Base-by-base conservation (phyloP, 2,888 invertebrate genomes). In the Ectropis crepuscularia region DNA sequence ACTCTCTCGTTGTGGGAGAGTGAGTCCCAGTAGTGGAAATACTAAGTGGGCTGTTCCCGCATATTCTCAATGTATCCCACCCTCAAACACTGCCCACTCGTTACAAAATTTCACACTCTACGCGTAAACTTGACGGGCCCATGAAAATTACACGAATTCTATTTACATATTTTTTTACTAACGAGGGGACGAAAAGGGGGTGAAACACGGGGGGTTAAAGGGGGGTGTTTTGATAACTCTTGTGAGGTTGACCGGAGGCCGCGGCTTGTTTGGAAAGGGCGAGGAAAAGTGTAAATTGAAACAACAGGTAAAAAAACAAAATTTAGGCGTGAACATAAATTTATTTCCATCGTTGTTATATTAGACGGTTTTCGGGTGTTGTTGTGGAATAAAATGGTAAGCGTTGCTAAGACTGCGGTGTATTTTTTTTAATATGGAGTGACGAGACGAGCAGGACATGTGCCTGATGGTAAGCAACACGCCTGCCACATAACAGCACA, bases 71-170 rank as follows among this genome's bases (percentile, higher is more conserved):
- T n/a, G 55, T 64, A 53, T 47, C 47, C 49, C 28, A 5, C 67
- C 69, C 66, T 42, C 68, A 70, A 72, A 74, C 72, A 70, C 59
- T 65, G 69, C 55, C 65, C 63, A 53, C 71, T 74, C 74, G 71
- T 75, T 73, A 72, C 61, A 57, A 67, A 73, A 76, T 75, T 74
- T 77, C 71, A 77, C 75, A 75, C 77, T 73, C 70, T 63, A 57
- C 51, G 65, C 67, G 62, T 61, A 59, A 63, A 70, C 65, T 71
- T 70, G 70, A 71, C 74, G 65, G 69, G 61, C 70, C 68, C 62
- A 74, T 75, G 75, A 67, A 77, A 75, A 78, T 76, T 70, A 68
- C 65, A 65, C 36, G 67, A 68, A 71, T 67, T 64, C 66, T 70
- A 69, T 72, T 68, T 68, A 61, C 65, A 65, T 70, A 67, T 70